Base-by-base conservation (phyloP, 2,888 invertebrate genomes). In the Metalampra italica region DNA sequence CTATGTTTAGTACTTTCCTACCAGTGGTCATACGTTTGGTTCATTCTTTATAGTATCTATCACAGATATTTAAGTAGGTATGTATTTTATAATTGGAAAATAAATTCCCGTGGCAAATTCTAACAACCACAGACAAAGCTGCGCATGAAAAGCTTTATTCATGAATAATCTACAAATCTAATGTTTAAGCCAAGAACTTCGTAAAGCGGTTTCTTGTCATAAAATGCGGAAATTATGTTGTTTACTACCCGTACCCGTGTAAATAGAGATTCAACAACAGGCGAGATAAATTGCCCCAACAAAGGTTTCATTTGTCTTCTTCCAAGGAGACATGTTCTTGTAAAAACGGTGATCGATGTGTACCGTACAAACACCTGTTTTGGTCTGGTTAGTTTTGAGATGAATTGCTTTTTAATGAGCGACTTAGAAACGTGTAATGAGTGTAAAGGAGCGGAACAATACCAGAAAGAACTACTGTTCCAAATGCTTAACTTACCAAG, bases 261-360 rank as follows among this genome's bases (percentile, higher is more conserved):
- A 42, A 49, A 49, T 46, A 49, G 46, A 49, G 49, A 49, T 46
- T 49, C 52, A 13, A 40, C 46, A 43, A 46, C 40, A 38, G 43
- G 11, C 40, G 53, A 66, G 66, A 71, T 63, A 64, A 59, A 68
- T 66, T 60, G 59, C 52, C 47, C 42, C 47, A 50, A 53, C 54
- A 55, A 52, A 57, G 64, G 58, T 62, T 69, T 64, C 79, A 83
- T 83, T 82, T 76, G 73, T 83, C 82, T 82, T 75, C 57, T 58
- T 68, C 65, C 15, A 30, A 55, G 54, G 53, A 59, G 67, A 63
- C 62, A 56, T 46, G 55, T 50, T 50, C 48, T 43, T 51, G 67
- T 67, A 81, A 83, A 79, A 79, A 81, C 70, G 60, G 67, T 82
- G 81, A 82, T 80, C 73, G 80, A 82, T 80, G 75, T 55, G 58